phyloP scores from a whole-genome alignment of 2,797 vertebrate species.

The Macropus fuliginosus region DNA sequence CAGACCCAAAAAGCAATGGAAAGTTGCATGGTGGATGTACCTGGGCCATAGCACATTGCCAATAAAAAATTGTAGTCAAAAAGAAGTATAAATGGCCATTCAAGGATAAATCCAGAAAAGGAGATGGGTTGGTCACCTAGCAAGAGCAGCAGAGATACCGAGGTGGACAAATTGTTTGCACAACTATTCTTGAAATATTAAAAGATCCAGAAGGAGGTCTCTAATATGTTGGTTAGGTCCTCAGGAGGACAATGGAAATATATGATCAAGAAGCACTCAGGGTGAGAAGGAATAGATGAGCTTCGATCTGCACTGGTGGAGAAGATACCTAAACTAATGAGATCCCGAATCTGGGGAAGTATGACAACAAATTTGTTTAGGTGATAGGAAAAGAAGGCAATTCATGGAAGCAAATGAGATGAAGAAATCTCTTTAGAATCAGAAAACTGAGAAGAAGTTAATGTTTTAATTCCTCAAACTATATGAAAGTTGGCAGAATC shows the following conservation, averaged over 20 bases:
- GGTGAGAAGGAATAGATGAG: background rate
- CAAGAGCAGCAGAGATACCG: background rate
- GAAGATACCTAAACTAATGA: background rate
- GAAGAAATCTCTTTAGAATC: background rate
- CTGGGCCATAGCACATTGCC: background rate
- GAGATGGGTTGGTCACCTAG: background rate
- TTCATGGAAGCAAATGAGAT: background rate
- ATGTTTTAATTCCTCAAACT: conserved; percentile 33
- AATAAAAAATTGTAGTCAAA: background rate
- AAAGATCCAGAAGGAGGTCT: background rate
- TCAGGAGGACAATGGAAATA: background rate
- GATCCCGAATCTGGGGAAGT: background rate
- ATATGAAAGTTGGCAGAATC: conserved; percentile 17
- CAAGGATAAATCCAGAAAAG: background rate
- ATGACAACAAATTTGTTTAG: background rate
- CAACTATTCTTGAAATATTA: background rate
- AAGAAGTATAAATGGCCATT: background rate
- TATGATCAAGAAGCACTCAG: background rate
- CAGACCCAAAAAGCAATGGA: background rate
- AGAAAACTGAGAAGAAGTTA: background rate
- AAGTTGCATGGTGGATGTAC: background rate
- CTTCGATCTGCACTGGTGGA: background rate
- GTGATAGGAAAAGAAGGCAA: background rate
- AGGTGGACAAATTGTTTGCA: background rate
- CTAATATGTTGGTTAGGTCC: background rate